Percentiles rank a stretch among this genome's conserved stretches.
These are phyloP conservation scores for Lacerta bilineata DNA, from an alignment of 2,797 vertebrate species.

Conservation along the genomic window DNA sequence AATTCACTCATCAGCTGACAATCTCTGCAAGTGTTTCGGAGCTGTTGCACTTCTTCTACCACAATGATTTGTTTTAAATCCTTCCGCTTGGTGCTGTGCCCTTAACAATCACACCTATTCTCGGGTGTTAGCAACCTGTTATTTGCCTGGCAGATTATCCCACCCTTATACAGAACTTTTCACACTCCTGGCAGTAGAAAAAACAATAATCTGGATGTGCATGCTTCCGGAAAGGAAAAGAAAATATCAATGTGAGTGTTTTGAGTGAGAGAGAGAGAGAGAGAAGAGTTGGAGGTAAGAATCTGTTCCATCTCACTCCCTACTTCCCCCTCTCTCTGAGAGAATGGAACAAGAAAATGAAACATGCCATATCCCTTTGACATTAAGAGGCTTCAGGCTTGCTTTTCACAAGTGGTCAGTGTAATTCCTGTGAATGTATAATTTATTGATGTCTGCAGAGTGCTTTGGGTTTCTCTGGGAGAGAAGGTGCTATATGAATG, in stretches of 20 bases:
- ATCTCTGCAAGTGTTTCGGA: constrained; percentile 10
- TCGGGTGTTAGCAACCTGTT: neutral
- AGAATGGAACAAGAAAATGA: neutral
- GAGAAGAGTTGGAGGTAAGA: neutral
- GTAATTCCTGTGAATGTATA: constrained; percentile 31
- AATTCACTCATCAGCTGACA: neutral
- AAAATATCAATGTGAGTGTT: constrained; percentile 30
- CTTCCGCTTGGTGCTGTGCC: neutral
- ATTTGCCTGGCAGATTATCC: neutral
- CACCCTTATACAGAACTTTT: constrained; percentile 16
- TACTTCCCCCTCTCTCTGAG: neutral
- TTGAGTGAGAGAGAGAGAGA: neutral
- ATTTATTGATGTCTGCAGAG: constrained; percentile 44
- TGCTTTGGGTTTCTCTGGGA: constrained; percentile 40
- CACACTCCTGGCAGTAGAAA: neutral
- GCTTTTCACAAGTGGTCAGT: constrained; percentile 32
- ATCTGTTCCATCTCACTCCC: too few species aligned
- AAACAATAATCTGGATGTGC: neutral
- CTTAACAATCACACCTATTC: neutral
- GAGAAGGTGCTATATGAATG: constrained; percentile 49
- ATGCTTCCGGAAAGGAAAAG: neutral
- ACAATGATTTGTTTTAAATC: neutral
- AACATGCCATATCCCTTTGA: neutral
- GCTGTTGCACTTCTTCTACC: neutral
- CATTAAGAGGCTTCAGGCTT: constrained; percentile 23